Base-by-base conservation (phyloP, 2,797 vertebrate species). In the Bradypus variegatus region DNA sequence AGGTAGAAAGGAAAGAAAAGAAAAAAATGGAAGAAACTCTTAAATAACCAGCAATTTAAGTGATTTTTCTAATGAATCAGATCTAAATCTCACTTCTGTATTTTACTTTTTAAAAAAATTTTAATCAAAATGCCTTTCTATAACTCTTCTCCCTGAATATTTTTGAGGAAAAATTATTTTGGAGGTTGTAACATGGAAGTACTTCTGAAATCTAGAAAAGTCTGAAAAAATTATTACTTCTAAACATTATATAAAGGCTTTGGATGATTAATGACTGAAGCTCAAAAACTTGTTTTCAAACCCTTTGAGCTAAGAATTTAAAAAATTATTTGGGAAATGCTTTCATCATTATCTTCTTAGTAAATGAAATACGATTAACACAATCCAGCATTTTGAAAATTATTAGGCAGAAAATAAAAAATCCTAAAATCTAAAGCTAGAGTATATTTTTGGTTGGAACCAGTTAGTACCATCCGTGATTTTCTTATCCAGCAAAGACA, bases 361-460 rank as follows among this genome's bases (percentile, higher is more conserved):
- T 78, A 93, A 90, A 88, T 78, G 41, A 85, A 94, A 88, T 78
- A 88, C 90, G 55, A 79, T 88, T 75, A 88, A 58, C 10, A 65
- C 15, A 76, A 25, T 31, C 31, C 69, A 78, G 75, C 76, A 36
- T 87, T 95, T 81, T 77, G 27, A 21, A 89, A 94, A 67, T 88
- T 11, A 73, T 88, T 36, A 86, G 41, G 12, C 25, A 84, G 50
- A 75, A 81, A 93, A 90, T 53, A 19, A 65, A 91, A 93, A 86
- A 50, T 55, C 16, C 38, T 93, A 80, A 93, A 84, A 90, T 91
- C 55, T 81, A 78, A 86, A 93, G 31, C n/a, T 78, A 64, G 73
- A 86, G 85, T 4, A 48, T 73, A 88, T 94, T 85, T 90, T 64
- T 75, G 88, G 80, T 25, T 60, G 15, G 65, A 90, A 53, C 9